These are phyloP conservation scores for Elaphurus davidianus DNA, from an alignment of 2,113 vertebrate species.

Conservation along the genomic window DNA sequence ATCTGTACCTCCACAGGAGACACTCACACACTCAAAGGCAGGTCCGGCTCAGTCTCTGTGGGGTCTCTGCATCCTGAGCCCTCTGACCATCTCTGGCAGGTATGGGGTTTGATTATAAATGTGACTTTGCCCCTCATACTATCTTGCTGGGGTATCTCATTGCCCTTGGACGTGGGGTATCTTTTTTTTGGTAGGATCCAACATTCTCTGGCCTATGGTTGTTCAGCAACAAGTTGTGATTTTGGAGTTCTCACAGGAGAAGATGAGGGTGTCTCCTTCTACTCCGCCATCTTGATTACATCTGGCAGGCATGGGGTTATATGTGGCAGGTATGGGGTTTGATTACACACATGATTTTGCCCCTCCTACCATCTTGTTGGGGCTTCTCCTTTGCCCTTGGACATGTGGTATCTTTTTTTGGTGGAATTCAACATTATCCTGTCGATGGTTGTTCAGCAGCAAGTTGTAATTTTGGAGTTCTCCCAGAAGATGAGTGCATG, in stretches of 20 bases:
- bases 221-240: background rate
- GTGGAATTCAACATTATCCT: too few relatives aligned
- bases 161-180: fast-evolving
- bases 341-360: too few relatives aligned
- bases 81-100: background rate
- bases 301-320: too few relatives aligned
- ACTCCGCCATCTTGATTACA: too few relatives aligned
- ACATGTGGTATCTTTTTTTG: too few relatives aligned
- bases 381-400: too few relatives aligned
- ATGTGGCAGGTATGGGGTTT: too few relatives aligned
- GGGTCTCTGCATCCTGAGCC: background rate
- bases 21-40: background rate
- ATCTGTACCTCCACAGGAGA: background rate
- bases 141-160: background rate
- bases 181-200: background rate
- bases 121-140: background rate
- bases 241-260: background rate
- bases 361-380: too few relatives aligned
- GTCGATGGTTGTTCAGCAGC: too few relatives aligned
- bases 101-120: background rate
- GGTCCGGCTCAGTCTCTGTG: background rate
- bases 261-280: background rate
- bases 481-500: too few relatives aligned
- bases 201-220: background rate
- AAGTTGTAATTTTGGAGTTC: too few relatives aligned